phyloP scores from a whole-genome alignment of 2,113 vertebrate genomes.

The Coturnix japonica region DNA sequence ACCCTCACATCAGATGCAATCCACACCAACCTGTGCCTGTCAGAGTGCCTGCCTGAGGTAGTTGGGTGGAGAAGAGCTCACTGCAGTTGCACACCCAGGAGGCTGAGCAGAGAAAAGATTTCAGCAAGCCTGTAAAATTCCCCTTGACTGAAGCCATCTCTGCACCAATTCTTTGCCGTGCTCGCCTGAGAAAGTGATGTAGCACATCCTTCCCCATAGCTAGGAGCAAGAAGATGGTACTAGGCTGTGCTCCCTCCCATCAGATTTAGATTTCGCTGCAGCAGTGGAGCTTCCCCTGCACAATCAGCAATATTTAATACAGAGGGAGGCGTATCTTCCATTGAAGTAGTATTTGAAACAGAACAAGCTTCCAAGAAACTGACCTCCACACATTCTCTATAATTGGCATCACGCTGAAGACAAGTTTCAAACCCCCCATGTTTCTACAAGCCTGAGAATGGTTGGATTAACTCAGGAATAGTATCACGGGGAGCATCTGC shows the following conservation, averaged over 20 bases:
- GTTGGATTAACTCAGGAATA: neutral
- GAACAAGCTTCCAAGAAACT: neutral
- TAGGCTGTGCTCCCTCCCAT: neutral
- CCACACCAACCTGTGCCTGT: slow-evolving; percentile 20
- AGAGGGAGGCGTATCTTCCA: neutral
- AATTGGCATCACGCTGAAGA: accelerated
- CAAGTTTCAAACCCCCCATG: neutral
- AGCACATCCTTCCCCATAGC: neutral
- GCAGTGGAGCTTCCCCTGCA: neutral
- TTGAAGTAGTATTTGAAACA: neutral
- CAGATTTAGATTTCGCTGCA: neutral
- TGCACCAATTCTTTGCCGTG: neutral
- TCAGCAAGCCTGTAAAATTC: neutral
- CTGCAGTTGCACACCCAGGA: neutral
- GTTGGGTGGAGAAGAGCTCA: neutral
- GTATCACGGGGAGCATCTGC: neutral
- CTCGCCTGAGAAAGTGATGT: neutral
- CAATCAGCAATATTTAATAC: accelerated
- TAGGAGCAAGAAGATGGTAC: neutral
- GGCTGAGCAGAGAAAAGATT: neutral
- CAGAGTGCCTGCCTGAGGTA: neutral
- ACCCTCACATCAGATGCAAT: slow-evolving; percentile 59
- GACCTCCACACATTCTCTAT: accelerated
- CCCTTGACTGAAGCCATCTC: neutral
- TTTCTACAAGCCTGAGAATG: neutral